Conservation (phyloP, 2,888 invertebrate genomes). For the Callyntrura guangdongensis region DNA sequence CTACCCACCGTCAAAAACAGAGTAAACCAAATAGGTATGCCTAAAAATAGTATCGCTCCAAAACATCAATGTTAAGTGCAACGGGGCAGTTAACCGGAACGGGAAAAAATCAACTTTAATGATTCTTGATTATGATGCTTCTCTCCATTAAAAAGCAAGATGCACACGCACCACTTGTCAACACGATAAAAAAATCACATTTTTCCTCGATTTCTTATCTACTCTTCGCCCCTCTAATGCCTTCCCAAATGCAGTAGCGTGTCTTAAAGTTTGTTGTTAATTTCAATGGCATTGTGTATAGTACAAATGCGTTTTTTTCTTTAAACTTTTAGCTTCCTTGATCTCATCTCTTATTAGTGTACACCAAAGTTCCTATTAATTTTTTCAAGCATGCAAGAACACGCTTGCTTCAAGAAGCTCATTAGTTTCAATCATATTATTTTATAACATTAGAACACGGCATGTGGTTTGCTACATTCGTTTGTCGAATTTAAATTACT, state of each 20-base stretch:
- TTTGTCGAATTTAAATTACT: background rate
- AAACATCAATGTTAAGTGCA: conserved; percentile 56
- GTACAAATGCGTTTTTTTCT: background rate
- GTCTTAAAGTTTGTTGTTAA: conserved; percentile 10
- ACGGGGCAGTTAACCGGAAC: conserved; percentile 68
- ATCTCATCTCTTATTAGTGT: background rate
- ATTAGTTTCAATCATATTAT: conserved; percentile 6
- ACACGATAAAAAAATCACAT: conserved; percentile 66
- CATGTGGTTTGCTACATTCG: background rate
- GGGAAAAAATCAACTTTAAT: conserved; percentile 75
- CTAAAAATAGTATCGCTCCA: background rate
- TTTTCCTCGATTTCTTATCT: conserved; percentile 56
- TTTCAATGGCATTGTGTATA: conserved; percentile 6
- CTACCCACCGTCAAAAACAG: background rate
- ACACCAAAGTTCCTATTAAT: background rate
- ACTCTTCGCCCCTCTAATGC: conserved; percentile 1
- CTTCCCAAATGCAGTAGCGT: background rate
- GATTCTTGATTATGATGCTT: conserved; percentile 72
- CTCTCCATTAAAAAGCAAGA: conserved; percentile 64
- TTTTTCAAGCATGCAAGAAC: background rate
- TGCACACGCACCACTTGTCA: conserved; percentile 75
- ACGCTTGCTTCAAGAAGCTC: background rate
- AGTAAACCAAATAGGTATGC: background rate
- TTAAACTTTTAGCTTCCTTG: background rate
- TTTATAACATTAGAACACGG: background rate